Evolutionary conservation across 2,888 invertebrate species (phyloP).

Genomic region (Phengaris alcon): DNA sequence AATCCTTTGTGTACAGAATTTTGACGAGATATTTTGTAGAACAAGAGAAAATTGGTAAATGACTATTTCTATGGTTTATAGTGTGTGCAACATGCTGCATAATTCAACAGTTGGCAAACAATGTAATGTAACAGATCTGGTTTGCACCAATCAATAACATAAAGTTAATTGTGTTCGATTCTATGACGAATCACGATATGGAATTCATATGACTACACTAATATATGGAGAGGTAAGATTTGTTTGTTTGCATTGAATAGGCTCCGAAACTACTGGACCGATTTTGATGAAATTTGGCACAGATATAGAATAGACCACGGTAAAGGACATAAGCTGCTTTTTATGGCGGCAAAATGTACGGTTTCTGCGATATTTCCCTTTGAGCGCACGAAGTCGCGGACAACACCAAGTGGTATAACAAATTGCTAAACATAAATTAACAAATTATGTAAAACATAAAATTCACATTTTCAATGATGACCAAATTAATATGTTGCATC

Average conservation of each 20-base stretch:
- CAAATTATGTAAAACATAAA: background rate
- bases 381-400: too few species aligned
- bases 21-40: too few species aligned
- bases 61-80: background rate
- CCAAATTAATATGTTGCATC: background rate
- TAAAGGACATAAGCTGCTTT: too few species aligned
- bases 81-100: background rate
- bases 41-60: background rate
- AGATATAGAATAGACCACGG: too few species aligned
- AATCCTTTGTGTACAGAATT: too few species aligned
- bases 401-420: background rate
- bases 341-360: too few species aligned
- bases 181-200: background rate
- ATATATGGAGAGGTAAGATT: too few species aligned
- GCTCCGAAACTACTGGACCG: too few species aligned
- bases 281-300: too few species aligned
- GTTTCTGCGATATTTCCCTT: too few species aligned
- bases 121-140: background rate
- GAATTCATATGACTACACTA: background rate
- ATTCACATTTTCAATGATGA: background rate
- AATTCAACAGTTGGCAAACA: conserved; percentile 14
- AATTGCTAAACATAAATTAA: background rate
- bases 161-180: background rate
- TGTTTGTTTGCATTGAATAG: too few species aligned
- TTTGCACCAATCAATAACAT: conserved; percentile 22